These are phyloP conservation scores for Acromyrmex echinatior DNA, from an alignment of 1,140 invertebrate species.

Conservation along the genomic window DNA sequence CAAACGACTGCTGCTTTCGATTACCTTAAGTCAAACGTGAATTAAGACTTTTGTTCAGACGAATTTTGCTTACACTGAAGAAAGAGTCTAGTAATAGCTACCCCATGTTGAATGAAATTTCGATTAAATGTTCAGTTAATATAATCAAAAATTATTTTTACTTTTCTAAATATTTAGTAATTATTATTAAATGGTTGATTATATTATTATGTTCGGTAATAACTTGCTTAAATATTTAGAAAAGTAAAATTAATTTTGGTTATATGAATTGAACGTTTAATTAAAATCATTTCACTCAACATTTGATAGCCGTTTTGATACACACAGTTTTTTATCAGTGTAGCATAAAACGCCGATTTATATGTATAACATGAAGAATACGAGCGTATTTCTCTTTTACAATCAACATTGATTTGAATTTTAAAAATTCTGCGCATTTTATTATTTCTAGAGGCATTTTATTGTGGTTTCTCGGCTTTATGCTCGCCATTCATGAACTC, in stretches of 20 bases:
- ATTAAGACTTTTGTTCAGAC: background rate
- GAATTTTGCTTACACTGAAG: background rate
- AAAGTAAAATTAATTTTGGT: too few relatives aligned
- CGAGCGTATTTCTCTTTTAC: background rate
- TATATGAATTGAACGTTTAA: too few relatives aligned
- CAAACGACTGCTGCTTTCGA: conserved; percentile 6
- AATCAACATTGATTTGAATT: background rate
- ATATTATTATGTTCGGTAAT: too few relatives aligned
- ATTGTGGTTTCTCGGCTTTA: conserved; percentile 9
- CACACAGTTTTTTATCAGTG: background rate
- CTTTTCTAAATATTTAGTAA: too few relatives aligned
- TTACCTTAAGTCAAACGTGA: background rate
- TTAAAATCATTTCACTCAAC: too few relatives aligned
- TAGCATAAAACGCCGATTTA: background rate
- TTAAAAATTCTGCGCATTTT: background rate
- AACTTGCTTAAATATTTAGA: too few relatives aligned
- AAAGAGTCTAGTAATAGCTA: too few relatives aligned
- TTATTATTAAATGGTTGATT: too few relatives aligned
- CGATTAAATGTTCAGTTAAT: too few relatives aligned
- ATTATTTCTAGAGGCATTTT: conserved; percentile 7
- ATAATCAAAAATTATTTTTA: too few relatives aligned
- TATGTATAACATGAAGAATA: background rate
- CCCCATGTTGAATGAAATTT: too few relatives aligned
- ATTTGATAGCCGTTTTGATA: too few relatives aligned
- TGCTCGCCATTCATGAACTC: background rate